phyloP scores from a whole-genome alignment of 2,888 invertebrate species.

The Meghimatium bilineatum region DNA sequence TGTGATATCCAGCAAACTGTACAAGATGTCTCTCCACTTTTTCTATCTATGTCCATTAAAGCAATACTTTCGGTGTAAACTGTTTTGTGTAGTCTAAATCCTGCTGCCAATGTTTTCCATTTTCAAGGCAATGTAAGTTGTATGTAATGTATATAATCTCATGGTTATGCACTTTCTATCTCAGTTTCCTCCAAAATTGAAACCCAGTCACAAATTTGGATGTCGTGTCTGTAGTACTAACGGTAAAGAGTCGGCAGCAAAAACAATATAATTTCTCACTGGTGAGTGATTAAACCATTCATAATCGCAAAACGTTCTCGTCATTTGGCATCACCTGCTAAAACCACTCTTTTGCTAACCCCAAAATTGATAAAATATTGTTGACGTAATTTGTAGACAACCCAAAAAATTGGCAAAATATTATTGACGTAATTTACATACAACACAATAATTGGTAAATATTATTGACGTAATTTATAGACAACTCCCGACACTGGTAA shows the following conservation, averaged over 20 bases:
- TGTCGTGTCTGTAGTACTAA: background rate
- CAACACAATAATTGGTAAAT: too few relatives aligned
- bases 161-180: background rate
- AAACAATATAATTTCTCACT: constrained; percentile 1
- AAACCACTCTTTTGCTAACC: background rate
- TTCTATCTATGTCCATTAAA: too few relatives aligned
- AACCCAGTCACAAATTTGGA: constrained; percentile 11
- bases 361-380: too few relatives aligned
- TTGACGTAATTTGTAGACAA: too few relatives aligned
- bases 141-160: background rate
- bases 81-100: background rate
- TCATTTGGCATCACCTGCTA: background rate
- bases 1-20: too few relatives aligned
- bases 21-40: too few relatives aligned
- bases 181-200: background rate
- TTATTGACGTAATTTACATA: too few relatives aligned
- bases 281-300: background rate
- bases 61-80: too few relatives aligned
- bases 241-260: constrained; percentile 4
- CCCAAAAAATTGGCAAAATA: too few relatives aligned
- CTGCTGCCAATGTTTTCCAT: background rate
- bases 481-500: too few relatives aligned
- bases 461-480: too few relatives aligned
- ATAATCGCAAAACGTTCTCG: background rate
- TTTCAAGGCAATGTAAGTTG: background rate